These are phyloP conservation scores for Plecturocebus donacophilus DNA, from an alignment of 2,113 vertebrate genomes.

Conservation along the genomic window DNA sequence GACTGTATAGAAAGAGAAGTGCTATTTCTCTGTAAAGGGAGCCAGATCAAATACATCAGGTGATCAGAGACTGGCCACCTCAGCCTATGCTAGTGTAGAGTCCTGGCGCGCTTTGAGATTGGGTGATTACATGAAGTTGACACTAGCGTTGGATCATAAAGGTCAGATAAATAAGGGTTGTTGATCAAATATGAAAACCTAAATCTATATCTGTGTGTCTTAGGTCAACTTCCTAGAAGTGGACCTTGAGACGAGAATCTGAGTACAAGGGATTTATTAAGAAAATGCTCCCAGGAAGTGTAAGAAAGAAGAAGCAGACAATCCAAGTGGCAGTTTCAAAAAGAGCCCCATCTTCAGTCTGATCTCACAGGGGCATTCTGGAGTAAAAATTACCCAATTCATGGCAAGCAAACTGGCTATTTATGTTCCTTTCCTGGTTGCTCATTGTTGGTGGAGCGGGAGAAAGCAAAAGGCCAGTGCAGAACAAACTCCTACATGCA, in stretches of 20 bases:
- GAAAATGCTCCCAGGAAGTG: background rate
- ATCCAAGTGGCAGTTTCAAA: background rate
- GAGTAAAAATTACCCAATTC: background rate
- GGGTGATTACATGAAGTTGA: background rate
- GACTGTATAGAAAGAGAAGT: background rate
- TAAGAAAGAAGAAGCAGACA: background rate
- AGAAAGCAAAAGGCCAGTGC: background rate
- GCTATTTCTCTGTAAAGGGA: background rate
- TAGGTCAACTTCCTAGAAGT: background rate
- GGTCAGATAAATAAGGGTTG: background rate
- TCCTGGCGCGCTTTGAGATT: background rate
- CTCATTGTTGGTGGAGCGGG: background rate
- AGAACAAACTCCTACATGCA: background rate
- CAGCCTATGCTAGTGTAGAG: background rate
- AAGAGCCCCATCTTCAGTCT: background rate
- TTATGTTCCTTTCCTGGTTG: background rate
- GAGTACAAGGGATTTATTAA: background rate
- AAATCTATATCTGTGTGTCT: background rate
- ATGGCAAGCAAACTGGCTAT: background rate
- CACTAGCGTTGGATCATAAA: background rate
- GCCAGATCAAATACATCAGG: background rate
- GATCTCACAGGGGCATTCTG: background rate
- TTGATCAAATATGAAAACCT: background rate
- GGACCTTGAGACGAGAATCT: background rate
- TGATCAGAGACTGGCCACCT: background rate